These are phyloP conservation scores for Bursaphelenchus okinawaensis DNA, from an alignment of 2,888 invertebrate genomes.

Conservation along the genomic window DNA sequence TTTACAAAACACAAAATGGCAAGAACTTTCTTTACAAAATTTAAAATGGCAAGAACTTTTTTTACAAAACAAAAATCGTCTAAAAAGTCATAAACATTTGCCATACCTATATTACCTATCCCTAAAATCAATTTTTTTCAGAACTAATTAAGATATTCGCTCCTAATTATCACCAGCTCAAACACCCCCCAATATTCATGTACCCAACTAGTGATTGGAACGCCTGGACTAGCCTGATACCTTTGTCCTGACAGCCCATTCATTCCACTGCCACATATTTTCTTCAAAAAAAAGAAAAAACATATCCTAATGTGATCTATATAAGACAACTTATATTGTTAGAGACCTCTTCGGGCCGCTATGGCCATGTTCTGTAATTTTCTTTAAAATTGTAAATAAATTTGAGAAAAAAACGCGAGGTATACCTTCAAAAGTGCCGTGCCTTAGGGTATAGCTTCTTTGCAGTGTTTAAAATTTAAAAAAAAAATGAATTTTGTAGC, in stretches of 20 bases:
- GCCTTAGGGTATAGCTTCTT: no score
- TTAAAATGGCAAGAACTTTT: no score
- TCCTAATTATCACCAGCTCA: background rate
- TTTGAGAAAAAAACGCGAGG: background rate
- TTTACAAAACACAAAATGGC: no score
- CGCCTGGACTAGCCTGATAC: background rate
- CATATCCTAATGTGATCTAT: background rate
- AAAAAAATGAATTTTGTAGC: no score
- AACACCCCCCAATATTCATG: background rate
- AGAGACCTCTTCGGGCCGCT: no score
- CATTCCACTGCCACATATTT: background rate
- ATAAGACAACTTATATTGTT: background rate
- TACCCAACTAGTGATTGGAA: no score
- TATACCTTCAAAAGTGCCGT: no score
- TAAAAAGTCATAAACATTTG: no score
- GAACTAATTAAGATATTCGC: background rate
- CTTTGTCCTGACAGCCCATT: no score
- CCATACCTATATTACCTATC: no score
- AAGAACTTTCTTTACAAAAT: background rate
- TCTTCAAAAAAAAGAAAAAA: background rate
- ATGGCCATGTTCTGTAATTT: background rate
- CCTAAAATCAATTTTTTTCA: background rate
- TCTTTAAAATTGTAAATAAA: background rate
- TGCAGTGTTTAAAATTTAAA: no score
- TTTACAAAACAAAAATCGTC: background rate